Evolutionary conservation across 1,140 invertebrate genomes (phyloP).

Genomic region (Macrocentrus cingulum): DNA sequence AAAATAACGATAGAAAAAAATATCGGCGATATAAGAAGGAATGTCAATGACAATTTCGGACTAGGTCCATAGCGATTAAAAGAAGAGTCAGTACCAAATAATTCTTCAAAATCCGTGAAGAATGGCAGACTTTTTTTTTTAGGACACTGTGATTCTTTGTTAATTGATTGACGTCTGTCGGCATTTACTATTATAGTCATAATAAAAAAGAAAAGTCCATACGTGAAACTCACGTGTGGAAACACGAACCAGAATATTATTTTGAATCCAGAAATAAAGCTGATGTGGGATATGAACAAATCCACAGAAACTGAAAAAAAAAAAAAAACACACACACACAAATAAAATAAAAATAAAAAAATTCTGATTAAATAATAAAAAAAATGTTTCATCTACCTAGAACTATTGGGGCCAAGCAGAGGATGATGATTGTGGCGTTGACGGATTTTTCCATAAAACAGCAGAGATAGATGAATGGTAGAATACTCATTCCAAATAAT

Average conservation of each 20-base stretch:
- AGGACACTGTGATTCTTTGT: too few species aligned
- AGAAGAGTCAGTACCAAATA: conserved; percentile 18
- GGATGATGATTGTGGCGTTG: conserved; percentile 37
- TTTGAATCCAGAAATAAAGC: too few species aligned
- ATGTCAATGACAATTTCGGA: conserved; percentile 43
- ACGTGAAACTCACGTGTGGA: conserved; percentile 51
- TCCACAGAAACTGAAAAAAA: too few species aligned
- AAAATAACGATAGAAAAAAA: conserved; percentile 47
- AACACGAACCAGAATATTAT: conserved; percentile 46
- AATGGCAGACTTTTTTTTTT: too few species aligned
- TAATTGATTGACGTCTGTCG: conserved; percentile 41
- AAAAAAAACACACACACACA: too few species aligned
- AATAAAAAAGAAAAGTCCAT: conserved; percentile 45
- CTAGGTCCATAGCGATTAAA: too few species aligned
- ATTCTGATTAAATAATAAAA: neutral
- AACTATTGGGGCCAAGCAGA: conserved; percentile 41
- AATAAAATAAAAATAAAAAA: conserved; percentile 27
- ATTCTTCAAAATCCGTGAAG: conserved; percentile 31
- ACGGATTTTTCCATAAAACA: conserved; percentile 47
- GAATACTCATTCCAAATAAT: conserved; percentile 45
- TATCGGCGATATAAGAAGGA: conserved; percentile 39
- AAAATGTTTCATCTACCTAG: conserved; percentile 37
- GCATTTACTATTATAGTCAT: conserved; percentile 47
- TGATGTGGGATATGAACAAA: too few species aligned
- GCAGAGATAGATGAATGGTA: conserved; percentile 43